Evolutionary conservation across 2,113 vertebrate genomes (phyloP).

Genomic region (Nicator chloris): DNA sequence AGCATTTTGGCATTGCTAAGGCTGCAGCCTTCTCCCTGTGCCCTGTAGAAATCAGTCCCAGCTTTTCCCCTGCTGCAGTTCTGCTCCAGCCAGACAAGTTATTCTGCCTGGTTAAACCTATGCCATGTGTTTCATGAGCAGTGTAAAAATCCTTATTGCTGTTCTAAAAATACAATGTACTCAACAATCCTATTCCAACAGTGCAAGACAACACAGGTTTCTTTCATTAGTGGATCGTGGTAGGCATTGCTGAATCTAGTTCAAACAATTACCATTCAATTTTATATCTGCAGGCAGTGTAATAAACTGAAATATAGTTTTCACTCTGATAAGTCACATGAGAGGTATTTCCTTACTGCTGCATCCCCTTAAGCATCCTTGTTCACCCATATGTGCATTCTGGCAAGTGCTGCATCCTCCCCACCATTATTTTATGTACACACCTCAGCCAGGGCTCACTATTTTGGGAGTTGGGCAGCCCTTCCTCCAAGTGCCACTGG

Average conservation of each 20-base stretch:
- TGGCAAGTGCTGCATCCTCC: background rate
- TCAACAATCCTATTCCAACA: slow-evolving; percentile 74
- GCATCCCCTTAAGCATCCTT: slow-evolving; percentile 71
- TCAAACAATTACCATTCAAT: slow-evolving; percentile 80
- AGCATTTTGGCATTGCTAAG: background rate
- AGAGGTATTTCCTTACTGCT: slow-evolving; percentile 73
- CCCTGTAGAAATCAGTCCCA: background rate
- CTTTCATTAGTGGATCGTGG: slow-evolving; percentile 77
- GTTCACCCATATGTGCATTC: background rate
- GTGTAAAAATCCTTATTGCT: background rate
- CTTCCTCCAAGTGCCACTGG: background rate
- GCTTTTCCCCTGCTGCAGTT: background rate
- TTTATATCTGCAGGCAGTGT: slow-evolving; percentile 71
- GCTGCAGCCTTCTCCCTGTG: background rate
- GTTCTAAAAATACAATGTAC: slow-evolving; percentile 53
- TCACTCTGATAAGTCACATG: slow-evolving; percentile 65
- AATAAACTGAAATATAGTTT: slow-evolving; percentile 73
- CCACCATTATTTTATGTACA: background rate
- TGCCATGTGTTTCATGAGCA: background rate
- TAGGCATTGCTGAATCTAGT: slow-evolving; percentile 79
- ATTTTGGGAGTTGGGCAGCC: background rate
- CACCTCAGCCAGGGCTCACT: background rate
- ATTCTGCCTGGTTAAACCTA: background rate
- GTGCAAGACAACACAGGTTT: slow-evolving; percentile 83
- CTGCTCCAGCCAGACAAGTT: background rate